Evolutionary conservation across 2,888 invertebrate species (phyloP).

Genomic region (Lithodes maja): DNA sequence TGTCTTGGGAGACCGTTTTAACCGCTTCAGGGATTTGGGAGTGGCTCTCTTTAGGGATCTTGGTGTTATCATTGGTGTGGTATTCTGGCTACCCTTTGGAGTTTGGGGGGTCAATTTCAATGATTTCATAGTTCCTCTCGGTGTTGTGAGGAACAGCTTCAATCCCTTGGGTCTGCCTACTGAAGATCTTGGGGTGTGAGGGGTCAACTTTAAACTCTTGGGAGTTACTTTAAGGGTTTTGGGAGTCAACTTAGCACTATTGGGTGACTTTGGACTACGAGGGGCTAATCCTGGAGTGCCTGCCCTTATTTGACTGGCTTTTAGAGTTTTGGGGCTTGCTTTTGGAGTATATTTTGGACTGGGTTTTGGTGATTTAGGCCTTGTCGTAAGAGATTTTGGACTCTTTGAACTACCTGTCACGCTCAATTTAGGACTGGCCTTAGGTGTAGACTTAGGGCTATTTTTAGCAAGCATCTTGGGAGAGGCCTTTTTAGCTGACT

Average conservation of each 20-base stretch:
- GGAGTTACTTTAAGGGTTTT: neutral
- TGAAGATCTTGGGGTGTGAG: neutral
- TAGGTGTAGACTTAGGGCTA: no score
- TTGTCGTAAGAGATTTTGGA: no score
- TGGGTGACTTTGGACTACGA: neutral
- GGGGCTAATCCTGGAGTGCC: neutral
- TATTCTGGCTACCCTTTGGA: neutral
- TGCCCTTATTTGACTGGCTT: neutral
- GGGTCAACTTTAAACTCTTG: neutral
- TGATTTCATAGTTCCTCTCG: neutral
- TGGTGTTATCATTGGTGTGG: no score
- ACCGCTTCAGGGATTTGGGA: no score
- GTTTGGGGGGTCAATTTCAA: neutral
- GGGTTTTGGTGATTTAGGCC: neutral
- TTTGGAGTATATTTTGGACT: neutral
- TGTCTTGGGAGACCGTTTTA: neutral
- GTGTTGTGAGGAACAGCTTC: no score
- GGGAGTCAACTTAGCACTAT: neutral
- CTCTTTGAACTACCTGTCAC: no score
- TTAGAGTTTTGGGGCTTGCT: neutral
- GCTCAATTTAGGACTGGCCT: no score
- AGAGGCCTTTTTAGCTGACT: no score
- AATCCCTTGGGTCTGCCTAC: no score
- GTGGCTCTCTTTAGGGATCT: no score
- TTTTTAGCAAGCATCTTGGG: no score